Percentiles rank a stretch among this genome's conserved stretches.
phyloP scores from a whole-genome alignment of 2,113 vertebrate species.

The Neolamprologus hecqui region DNA sequence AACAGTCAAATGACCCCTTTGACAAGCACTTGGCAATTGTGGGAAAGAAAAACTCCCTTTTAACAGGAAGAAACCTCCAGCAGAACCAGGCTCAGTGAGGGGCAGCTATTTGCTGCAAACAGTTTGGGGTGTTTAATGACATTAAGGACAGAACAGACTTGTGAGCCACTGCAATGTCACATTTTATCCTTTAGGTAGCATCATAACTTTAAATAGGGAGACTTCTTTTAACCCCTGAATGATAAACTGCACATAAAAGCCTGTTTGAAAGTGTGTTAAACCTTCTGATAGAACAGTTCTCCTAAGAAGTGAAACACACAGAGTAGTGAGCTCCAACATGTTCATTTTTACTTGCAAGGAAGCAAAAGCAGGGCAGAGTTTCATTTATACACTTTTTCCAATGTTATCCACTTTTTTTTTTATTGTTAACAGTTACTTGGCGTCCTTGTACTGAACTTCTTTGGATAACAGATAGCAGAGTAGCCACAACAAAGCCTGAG shows the following conservation, averaged over 20 bases:
- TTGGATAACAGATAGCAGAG: neutral
- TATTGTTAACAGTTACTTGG: neutral
- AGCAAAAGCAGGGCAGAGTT: neutral
- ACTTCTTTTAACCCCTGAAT: neutral
- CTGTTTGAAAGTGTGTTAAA: neutral
- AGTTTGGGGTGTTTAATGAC: neutral
- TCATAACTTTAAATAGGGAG: neutral
- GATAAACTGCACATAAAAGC: neutral
- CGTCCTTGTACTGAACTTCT: neutral
- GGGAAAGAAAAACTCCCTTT: neutral
- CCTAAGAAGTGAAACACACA: fast-evolving
- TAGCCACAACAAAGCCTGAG: neutral
- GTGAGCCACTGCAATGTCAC: neutral
- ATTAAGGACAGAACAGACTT: neutral
- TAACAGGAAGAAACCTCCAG: neutral
- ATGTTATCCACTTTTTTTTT: neutral
- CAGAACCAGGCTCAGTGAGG: neutral
- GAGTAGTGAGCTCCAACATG: neutral
- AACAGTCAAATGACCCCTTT: neutral
- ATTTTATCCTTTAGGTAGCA: neutral
- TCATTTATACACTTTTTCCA: neutral
- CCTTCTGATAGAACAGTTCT: neutral
- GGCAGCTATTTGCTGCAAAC: neutral
- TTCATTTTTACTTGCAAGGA: neutral
- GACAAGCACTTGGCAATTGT: fast-evolving